Conservation (phyloP, 1,140 invertebrate species). For the Lerema accius region DNA sequence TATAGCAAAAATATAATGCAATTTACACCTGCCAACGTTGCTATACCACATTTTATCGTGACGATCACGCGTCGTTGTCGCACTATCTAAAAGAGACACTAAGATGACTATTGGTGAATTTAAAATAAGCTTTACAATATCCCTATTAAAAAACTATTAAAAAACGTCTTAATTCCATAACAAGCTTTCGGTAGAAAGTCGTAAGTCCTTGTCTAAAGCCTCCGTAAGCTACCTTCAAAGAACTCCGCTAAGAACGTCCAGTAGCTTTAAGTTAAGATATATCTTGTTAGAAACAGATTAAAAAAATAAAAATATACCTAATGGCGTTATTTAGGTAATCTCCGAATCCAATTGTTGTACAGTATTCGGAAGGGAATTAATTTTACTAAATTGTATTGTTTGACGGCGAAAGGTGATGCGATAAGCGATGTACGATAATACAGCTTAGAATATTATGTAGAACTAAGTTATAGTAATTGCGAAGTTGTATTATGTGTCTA, state of each 20-base stretch:
- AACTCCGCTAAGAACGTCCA: constrained; percentile 11
- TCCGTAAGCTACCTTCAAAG: constrained; percentile 13
- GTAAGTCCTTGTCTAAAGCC: constrained; percentile 13
- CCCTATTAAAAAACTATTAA: too few species aligned
- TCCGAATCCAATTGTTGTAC: constrained; percentile 3
- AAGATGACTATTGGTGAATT: too few species aligned
- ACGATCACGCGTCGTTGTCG: too few species aligned
- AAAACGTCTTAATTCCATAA: too few species aligned
- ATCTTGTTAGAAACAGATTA: constrained; percentile 24
- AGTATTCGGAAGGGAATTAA: background rate
- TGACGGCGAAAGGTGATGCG: background rate
- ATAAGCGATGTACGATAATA: background rate
- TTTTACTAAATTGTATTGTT: background rate
- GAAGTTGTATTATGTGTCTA: too few species aligned
- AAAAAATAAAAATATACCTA: constrained; percentile 16
- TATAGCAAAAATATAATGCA: too few species aligned
- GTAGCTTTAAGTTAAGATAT: constrained; percentile 23
- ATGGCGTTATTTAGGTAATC: constrained; percentile 21
- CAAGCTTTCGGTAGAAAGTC: too few species aligned
- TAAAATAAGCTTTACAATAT: too few species aligned
- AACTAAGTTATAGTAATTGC: too few species aligned
- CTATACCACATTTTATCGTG: too few species aligned
- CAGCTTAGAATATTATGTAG: background rate
- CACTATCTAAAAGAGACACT: too few species aligned
- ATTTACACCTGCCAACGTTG: too few species aligned